Evolutionary conservation across 2,888 invertebrate genomes (phyloP), one percentile per base, ranked within the genome.

Genomic region (Nudaria mundana): DNA sequence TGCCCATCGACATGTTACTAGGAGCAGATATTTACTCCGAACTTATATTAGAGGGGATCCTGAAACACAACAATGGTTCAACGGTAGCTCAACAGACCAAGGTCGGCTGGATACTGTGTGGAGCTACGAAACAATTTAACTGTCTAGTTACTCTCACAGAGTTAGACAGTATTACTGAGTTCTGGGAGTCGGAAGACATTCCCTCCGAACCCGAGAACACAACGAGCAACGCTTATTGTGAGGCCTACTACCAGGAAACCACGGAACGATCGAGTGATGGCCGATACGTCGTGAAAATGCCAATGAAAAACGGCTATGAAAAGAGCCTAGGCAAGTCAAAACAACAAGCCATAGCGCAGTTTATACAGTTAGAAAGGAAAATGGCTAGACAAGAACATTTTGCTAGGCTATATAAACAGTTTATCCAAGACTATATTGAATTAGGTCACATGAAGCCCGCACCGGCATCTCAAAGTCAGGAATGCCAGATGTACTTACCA

Each of bases 1-100:
- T 28, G 11, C 14, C 35, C 8, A 32, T 40, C 1, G 40, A 40
- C 10, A n/a, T 40, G 1, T 12, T 36, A 3, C 12, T 41, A 4
- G 36, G 40, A 30, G 40, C 36, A 1, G 40, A 41, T 12, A 18
- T 36, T 5, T 40, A 30, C 18, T 16, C 34, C 5, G 25, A 40
- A 18, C 33, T 37, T 8, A 32, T 35, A 12, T n/a, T 41, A 8
- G 37, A 37, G 15, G 40, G 40, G 14, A 30, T 40, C n/a, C 13
- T 35, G 25, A 34, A 26, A 8, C 12, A 12, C 5, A 4, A 26
- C 10, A 12, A 5, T 2, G 30, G 34, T 3, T 3, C 41, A 12
- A 41, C 45, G 5, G 22, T 41, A 6, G 41, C 41, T 4, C 46
- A 46, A 18, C 39, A 47, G 10, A 43, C 42, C 8, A 36, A 30